Percentiles rank a stretch among this genome's conserved stretches.
Conservation (phyloP, 2,888 invertebrate genomes). For the Cheilosia soror region DNA sequence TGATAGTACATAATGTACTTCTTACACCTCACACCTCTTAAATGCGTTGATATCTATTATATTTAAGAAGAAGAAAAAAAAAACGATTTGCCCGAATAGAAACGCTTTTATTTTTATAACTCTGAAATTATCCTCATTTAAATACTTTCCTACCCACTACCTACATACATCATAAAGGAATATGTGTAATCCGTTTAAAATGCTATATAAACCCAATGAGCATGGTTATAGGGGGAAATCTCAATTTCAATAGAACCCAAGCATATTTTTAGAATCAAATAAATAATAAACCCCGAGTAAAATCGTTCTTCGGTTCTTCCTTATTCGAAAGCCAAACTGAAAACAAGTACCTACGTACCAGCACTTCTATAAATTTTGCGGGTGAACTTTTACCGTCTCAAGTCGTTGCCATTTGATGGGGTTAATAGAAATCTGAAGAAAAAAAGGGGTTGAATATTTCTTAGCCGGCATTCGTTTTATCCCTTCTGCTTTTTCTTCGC, state of each 20-base stretch:
- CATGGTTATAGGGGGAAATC: slow-evolving; percentile 10
- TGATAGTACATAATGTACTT: too few species aligned
- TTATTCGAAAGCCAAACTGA: slow-evolving; percentile 7
- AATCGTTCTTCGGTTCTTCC: slow-evolving; percentile 17
- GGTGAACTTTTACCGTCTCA: slow-evolving; percentile 34
- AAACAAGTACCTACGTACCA: slow-evolving; percentile 16
- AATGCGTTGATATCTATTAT: not conserved
- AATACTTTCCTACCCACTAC: slow-evolving; percentile 7
- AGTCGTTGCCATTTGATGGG: slow-evolving; percentile 48
- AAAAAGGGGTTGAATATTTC: slow-evolving; percentile 41
- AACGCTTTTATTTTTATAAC: not conserved
- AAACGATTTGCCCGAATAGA: not conserved
- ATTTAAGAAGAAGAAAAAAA: not conserved
- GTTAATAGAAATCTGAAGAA: slow-evolving; percentile 41
- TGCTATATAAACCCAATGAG: slow-evolving; percentile 5
- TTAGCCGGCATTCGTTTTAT: slow-evolving; percentile 1
- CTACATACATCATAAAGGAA: slow-evolving; percentile 10
- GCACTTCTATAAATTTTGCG: slow-evolving; percentile 25
- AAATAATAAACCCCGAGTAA: slow-evolving; percentile 24
- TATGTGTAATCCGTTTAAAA: slow-evolving; percentile 41
- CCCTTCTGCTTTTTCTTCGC: slow-evolving; percentile 3
- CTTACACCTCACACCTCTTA: too few species aligned
- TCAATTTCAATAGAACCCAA: slow-evolving; percentile 39
- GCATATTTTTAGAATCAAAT: slow-evolving; percentile 34
- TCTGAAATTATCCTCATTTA: slow-evolving; percentile 2